phyloP scores from a whole-genome alignment of 1,140 invertebrate genomes.

The Eciton burchellii region DNA sequence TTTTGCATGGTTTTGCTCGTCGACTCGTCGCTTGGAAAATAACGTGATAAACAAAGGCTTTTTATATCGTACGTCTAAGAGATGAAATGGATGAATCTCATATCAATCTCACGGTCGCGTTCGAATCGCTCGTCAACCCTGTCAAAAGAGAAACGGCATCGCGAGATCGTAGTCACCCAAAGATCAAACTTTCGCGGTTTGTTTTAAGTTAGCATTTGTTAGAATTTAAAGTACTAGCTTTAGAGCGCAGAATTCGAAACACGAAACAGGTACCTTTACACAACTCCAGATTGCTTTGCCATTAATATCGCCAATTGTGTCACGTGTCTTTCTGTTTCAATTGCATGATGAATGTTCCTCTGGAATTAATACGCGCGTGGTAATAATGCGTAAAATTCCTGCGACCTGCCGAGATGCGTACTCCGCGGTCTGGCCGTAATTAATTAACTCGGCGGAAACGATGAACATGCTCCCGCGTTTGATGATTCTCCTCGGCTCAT shows the following conservation, averaged over 20 bases:
- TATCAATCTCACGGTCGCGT: neutral
- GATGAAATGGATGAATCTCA: constrained; percentile 24
- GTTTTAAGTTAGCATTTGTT: too few relatives aligned
- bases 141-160: too few relatives aligned
- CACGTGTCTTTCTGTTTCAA: too few relatives aligned
- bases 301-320: neutral
- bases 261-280: neutral
- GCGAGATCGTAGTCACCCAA: too few relatives aligned
- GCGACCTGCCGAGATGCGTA: neutral
- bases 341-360: too few relatives aligned
- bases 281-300: neutral
- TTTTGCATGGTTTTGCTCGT: constrained; percentile 14
- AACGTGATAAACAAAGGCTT: constrained; percentile 5
- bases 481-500: neutral
- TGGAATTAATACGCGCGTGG: constrained; percentile 11
- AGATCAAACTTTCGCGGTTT: too few relatives aligned
- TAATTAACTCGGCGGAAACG: constrained; percentile 17
- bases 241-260: too few relatives aligned
- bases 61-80: neutral
- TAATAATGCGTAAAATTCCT: constrained; percentile 8
- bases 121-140: neutral
- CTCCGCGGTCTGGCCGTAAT: neutral
- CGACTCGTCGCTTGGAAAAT: neutral
- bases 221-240: too few relatives aligned
- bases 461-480: neutral